A percentile compares a stretch with the other conserved stretches of the same genome.
Evolutionary conservation across 2,113 vertebrate genomes (phyloP).

Genomic region (Campylomormyrus numenius): DNA sequence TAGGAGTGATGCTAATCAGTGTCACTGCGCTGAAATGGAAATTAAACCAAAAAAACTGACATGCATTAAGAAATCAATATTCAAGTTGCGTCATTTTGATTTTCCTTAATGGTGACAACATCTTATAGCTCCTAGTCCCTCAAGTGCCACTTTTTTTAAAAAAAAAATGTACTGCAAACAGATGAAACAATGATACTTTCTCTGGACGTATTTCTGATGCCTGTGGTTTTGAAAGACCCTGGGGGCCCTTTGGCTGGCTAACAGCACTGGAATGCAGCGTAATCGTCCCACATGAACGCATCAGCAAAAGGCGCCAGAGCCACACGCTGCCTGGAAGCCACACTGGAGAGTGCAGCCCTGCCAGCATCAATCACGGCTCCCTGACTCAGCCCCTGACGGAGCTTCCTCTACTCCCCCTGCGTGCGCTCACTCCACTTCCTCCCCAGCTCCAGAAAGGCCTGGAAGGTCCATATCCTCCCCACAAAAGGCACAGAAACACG

Average conservation of each 20-base stretch:
- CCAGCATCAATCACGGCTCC: conserved; percentile 8
- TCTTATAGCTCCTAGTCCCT: neutral
- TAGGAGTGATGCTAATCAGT: neutral
- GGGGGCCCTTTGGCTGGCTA: neutral
- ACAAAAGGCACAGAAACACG: neutral
- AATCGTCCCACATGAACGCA: neutral
- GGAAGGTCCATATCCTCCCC: neutral
- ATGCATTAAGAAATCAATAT: neutral
- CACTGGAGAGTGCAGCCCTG: neutral
- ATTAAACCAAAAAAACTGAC: neutral
- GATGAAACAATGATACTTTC: neutral
- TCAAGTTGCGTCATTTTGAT: neutral
- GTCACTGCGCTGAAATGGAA: neutral
- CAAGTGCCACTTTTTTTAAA: neutral
- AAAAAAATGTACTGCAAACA: neutral
- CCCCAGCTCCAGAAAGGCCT: neutral
- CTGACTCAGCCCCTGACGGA: neutral
- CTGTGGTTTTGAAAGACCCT: neutral
- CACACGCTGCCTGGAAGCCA: neutral
- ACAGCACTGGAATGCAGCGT: neutral
- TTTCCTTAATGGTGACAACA: neutral
- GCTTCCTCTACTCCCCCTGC: neutral
- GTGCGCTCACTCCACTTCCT: neutral
- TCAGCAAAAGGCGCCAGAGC: neutral
- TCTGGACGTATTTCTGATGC: neutral